These are phyloP conservation scores for Adela reaumurella DNA, from an alignment of 2,888 invertebrate genomes.

Conservation along the genomic window DNA sequence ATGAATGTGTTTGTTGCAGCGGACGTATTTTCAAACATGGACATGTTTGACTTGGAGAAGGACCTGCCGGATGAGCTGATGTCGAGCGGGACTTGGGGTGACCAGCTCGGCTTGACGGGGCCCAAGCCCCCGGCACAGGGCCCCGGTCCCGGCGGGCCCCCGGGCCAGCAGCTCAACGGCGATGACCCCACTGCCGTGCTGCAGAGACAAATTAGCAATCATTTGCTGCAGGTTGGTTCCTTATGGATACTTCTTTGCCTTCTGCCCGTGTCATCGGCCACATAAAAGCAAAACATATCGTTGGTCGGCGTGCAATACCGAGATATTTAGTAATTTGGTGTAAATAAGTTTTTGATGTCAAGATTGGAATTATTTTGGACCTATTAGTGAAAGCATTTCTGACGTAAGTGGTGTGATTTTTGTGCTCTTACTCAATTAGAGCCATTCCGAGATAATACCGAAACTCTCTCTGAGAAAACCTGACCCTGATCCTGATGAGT, in stretches of 20 bases:
- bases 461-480: no score
- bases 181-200: constrained; percentile 61
- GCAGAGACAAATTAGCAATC: constrained; percentile 61
- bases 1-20: constrained; percentile 22
- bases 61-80: constrained; percentile 89
- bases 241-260: constrained; percentile 7
- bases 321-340: no score
- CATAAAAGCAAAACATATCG: no score
- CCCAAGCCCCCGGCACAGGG: constrained; percentile 80
- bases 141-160: constrained; percentile 69
- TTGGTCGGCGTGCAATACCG: no score
- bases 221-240: constrained; percentile 65
- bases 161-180: constrained; percentile 64
- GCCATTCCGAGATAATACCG: no score
- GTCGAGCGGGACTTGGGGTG: constrained; percentile 72
- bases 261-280: no score
- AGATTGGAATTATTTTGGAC: no score
- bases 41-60: constrained; percentile 87
- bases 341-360: no score
- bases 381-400: no score
- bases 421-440: no score
- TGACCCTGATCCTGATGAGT: no score
- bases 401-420: no score
- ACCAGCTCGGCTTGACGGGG: constrained; percentile 60
- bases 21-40: constrained; percentile 80